Conservation (phyloP, 2,888 invertebrate species). For the Tolmerus cingulatus region DNA sequence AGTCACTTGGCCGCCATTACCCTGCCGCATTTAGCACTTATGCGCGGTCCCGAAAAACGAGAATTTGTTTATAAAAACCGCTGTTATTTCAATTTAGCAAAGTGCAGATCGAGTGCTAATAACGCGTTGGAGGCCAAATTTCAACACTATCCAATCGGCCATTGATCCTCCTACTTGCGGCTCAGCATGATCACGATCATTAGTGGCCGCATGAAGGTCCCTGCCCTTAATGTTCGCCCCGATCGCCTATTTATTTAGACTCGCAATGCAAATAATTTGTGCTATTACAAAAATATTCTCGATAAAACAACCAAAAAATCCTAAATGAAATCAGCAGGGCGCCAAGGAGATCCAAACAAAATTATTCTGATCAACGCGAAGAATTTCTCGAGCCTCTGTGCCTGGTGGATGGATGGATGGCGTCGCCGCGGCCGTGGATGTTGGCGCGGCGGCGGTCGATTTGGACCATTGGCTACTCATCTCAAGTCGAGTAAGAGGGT, state of each 20-base stretch:
- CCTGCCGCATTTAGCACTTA: background rate
- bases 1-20: background rate
- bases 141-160: background rate
- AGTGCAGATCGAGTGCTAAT: conserved; percentile 12
- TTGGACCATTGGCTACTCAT: conserved; percentile 28
- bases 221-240: conserved; percentile 12
- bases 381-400: background rate
- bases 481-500: background rate
- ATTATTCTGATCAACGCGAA: conserved; percentile 25
- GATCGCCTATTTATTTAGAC: conserved; percentile 15
- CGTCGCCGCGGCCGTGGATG: background rate
- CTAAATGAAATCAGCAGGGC: conserved; percentile 60
- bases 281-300: conserved; percentile 15
- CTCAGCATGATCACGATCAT: background rate
- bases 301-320: conserved; percentile 48
- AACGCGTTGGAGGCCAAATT: background rate
- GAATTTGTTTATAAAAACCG: conserved; percentile 6
- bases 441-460: background rate
- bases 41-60: background rate
- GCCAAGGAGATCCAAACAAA: conserved; percentile 57
- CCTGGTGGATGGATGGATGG: background rate
- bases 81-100: background rate
- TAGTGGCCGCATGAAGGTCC: conserved; percentile 8
- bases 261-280: conserved; percentile 24
- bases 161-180: background rate